Evolutionary conservation across 2,888 invertebrate species (phyloP).

Genomic region (Altica lythri): DNA sequence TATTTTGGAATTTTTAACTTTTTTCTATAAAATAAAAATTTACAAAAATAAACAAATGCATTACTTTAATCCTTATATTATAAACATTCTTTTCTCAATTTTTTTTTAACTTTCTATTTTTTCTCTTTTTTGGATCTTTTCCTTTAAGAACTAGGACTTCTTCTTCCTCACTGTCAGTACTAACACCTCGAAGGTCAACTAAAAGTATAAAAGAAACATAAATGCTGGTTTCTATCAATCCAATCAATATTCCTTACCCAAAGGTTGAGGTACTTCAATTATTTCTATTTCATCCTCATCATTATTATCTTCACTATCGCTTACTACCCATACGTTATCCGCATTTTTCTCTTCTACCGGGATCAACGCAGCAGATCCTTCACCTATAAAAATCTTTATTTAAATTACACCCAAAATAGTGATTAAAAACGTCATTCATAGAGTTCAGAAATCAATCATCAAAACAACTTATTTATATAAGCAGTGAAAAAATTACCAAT

Average conservation of each 20-base stretch:
- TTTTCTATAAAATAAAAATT: conserved; percentile 17
- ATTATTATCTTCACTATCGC: conserved; percentile 49
- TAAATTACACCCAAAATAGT: too few relatives aligned
- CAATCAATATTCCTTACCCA: conserved; percentile 29
- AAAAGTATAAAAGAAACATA: conserved; percentile 28
- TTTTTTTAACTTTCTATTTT: conserved; percentile 38
- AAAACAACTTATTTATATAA: too few relatives aligned
- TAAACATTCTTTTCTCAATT: conserved; percentile 22
- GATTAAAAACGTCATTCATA: too few relatives aligned
- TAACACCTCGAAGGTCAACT: conserved; percentile 41
- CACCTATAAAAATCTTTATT: too few relatives aligned
- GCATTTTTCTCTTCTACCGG: conserved; percentile 42
- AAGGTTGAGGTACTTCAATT: conserved; percentile 35
- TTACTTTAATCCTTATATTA: too few relatives aligned
- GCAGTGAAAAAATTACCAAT: too few relatives aligned
- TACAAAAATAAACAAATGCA: too few relatives aligned
- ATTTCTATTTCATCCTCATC: conserved; percentile 44
- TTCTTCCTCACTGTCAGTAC: conserved; percentile 55
- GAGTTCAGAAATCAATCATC: too few relatives aligned
- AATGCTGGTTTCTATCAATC: background rate
- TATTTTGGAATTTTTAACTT: conserved; percentile 30
- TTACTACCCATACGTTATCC: conserved; percentile 41
- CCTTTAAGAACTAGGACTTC: conserved; percentile 51
- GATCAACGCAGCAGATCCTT: conserved; percentile 57
- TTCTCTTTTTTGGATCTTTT: conserved; percentile 42